These are phyloP conservation scores for Lasioglossum pauxillum DNA, from an alignment of 2,888 invertebrate genomes.

Conservation along the genomic window DNA sequence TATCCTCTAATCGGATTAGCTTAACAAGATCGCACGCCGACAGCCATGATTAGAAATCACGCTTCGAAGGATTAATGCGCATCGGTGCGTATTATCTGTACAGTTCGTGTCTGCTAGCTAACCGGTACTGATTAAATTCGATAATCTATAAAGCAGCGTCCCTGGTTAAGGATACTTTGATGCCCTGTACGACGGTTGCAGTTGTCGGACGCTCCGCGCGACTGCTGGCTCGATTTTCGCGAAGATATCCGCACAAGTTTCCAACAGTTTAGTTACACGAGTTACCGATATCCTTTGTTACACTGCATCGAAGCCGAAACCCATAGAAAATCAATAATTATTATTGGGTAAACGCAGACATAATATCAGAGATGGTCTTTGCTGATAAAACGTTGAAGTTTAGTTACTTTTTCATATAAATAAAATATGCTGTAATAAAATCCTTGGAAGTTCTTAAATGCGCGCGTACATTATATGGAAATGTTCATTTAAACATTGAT, in stretches of 20 bases:
- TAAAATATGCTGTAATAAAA: too few relatives aligned
- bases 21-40: slow-evolving; percentile 38
- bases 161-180: not conserved
- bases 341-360: not conserved
- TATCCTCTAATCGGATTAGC: slow-evolving; percentile 49
- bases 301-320: not conserved
- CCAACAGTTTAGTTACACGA: not conserved
- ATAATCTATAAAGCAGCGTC: slow-evolving; percentile 31
- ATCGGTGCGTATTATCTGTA: slow-evolving; percentile 21
- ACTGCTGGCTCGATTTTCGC: not conserved
- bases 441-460: not conserved
- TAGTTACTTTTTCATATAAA: too few relatives aligned
- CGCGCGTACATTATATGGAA: not conserved
- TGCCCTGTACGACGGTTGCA: not conserved
- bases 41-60: slow-evolving; percentile 54
- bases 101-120: slow-evolving; percentile 19
- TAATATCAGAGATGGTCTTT: not conserved
- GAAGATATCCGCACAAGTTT: not conserved
- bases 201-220: not conserved
- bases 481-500: not conserved
- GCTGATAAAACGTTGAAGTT: not conserved
- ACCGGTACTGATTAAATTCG: slow-evolving; percentile 29
- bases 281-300: not conserved
- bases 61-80: slow-evolving; percentile 30
- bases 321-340: not conserved